Base-by-base conservation (phyloP, 2,113 vertebrate genomes). In the Oncorhynchus gorbuscha region DNA sequence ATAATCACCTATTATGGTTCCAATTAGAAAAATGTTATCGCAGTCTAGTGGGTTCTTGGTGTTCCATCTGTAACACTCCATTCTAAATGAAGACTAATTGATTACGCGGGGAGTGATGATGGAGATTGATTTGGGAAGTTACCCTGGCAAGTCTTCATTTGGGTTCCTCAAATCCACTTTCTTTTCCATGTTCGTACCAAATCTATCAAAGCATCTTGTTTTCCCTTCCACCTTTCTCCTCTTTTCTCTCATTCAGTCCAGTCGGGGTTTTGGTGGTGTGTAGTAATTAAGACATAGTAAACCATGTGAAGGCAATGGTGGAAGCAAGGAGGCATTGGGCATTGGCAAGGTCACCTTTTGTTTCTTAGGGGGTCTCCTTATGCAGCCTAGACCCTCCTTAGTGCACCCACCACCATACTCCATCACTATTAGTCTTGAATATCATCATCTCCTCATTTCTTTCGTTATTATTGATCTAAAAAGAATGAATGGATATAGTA, bases 41-140 rank as follows among this genome's bases (percentile, higher is more conserved):
- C 7, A 22, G 59, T 62, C 12, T 32, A 71, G 58, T 68, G 28
- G 39, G 35, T n/a, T n/a, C 39, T 24, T 49, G n/a, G 5, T 39
- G 20, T 45, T 22, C 68, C 35, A 45, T 70, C n/a, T 30, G 70
- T 72, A 26, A 76, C n/a, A 58, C 20, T 66, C 49, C 8, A 35
- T 22, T 39, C 71, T 22, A 35, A 20, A 75, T 67, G 72, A 83
- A 32, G 0, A 62, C 35, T 72, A 70, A 82, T 73, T 76, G 62
- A 76, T 79, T 69, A 77, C 76, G 51, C 24, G 32, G 32, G 18
- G 59, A 32, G 62, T 69, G 69, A 84, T 83, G 75, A 69, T 51
- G 73, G 35, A 45, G 32, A 75, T 76, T 24, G 78, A 76, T 74
- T 67, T 30, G 65, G 65, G 65, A 67, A 67, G 26, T 28, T 28